Evolutionary conservation across 2,888 invertebrate genomes (phyloP), one percentile per base, ranked within the genome.

Genomic region (Trichopoda pennipes): DNA sequence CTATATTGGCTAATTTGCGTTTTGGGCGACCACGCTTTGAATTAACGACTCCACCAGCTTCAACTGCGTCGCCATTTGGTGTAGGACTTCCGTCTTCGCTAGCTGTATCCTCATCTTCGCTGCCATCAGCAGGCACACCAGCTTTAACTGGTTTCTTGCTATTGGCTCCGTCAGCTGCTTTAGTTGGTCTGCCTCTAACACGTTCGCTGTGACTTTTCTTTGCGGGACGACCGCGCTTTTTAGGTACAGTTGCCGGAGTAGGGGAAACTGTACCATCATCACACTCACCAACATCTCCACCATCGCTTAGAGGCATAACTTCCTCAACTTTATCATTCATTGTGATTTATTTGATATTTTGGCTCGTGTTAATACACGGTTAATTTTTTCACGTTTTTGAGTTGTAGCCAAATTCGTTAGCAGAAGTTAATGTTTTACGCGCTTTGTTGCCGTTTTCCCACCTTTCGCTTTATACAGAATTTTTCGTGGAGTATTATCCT

Each of bases 161-260:
- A 28, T 6, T 28, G n/a, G 9, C 44, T 23, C 19, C 80, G 28
- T 53, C 47, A 1, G 32, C 49, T 3, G 19, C 63, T 69, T 86
- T 89, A 61, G 85, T 32, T 12, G 85, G 87, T 35, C 87, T 76
- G n/a, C 88, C 88, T 28, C 87, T 85, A 17, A 87, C 86, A 35
- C 85, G 84, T 4, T 84, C 84, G 28, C 69, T 61, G 76, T 56
- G 6, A 19, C 7, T n/a, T 68, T 79, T 84, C 69, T 84, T 80
- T 6, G 87, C 16, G 8, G 89, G 88, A 23, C 89, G 88, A 16
- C 89, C 89, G 47, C 89, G 88, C 58, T 89, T 89, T 83, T 87
- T 88, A 6, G 87, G 88, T 58, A 86, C 83, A 9, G 84, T 76
- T 19, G 55, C 80, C n/a, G 85, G 77, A 19, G 80, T 47, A 12